These are phyloP conservation scores for Chymomyza procnemis DNA, from an alignment of 2,888 invertebrate species.

Conservation along the genomic window DNA sequence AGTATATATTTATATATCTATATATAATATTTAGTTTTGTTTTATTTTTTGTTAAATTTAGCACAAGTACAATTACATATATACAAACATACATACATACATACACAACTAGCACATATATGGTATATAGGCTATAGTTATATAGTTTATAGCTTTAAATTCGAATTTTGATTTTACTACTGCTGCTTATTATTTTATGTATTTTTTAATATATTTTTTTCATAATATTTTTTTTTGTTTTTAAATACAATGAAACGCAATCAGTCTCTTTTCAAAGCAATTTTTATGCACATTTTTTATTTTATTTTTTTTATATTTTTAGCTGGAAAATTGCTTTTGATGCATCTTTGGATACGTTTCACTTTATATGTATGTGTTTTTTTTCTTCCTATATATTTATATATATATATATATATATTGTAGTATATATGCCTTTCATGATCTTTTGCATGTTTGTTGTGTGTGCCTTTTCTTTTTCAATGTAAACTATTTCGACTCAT, in stretches of 20 bases:
- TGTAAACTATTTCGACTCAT: slow-evolving; percentile 31
- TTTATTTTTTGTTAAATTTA: too few species aligned
- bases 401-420: background rate
- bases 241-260: slow-evolving; percentile 73
- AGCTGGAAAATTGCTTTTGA: slow-evolving; percentile 63
- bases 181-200: slow-evolving; percentile 23
- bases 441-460: slow-evolving; percentile 27
- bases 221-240: slow-evolving; percentile 11
- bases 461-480: slow-evolving; percentile 1
- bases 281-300: slow-evolving; percentile 35
- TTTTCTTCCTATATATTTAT: slow-evolving; percentile 14
- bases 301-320: slow-evolving; percentile 28
- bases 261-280: slow-evolving; percentile 77
- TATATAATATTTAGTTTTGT: slow-evolving; percentile 10
- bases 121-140: slow-evolving; percentile 12
- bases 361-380: slow-evolving; percentile 37
- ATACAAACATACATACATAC: background rate
- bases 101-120: too few species aligned
- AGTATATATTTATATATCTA: slow-evolving; percentile 30
- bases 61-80: background rate
- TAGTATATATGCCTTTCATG: background rate
- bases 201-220: slow-evolving; percentile 14
- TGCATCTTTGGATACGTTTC: slow-evolving; percentile 79
- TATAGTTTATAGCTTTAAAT: slow-evolving; percentile 54
- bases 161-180: slow-evolving; percentile 76